Base-by-base conservation (phyloP, 1,140 invertebrate genomes). In the Zaprionus tsacasi region DNA sequence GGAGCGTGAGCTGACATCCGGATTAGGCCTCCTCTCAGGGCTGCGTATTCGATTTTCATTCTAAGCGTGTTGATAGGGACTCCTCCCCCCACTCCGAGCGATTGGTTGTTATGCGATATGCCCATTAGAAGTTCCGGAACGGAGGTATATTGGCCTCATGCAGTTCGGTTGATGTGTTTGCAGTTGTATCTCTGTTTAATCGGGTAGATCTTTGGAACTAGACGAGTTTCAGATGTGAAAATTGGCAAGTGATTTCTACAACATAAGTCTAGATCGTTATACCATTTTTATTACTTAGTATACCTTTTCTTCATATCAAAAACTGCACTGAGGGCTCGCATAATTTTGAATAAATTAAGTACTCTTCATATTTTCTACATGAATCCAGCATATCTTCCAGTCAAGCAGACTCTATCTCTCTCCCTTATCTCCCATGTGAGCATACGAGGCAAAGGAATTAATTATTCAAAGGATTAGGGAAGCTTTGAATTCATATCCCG, bases 31-130 rank as follows among this genome's bases (percentile, higher is more conserved):
- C n/a, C 56, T 33, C 56, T 33, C 56, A 21, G 78, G 70, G 66
- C 71, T 73, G 80, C 75, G 67, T 76, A 74, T 87, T 87, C 82
- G 82, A 86, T 86, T 82, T 82, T 75, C 72, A 74, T 79, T 78
- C 78, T 65, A 59, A 73, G 60, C 48, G 59, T 79, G 25, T 40
- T 69, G 65, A 73, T 73, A 68, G 54, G 57, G 60, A 21, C 45
- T 50, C 11, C 43, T 8, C 43, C 17, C 17, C 45, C 45, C 3
- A 11, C 45, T 50, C 40, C 57, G 45, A 38, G 65, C 68, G 43
- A 55, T 68, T 69, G 45, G 6, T 55, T 43, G 57, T 40, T 40
- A 33, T 30, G 45, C 17, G 45, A 50, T 50, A 50, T 50, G 11
- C 10, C 10, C 17, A 45, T 50, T 50, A 17, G 40, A 8, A 45